Percentiles rank a stretch among this genome's conserved stretches.
Evolutionary conservation across 2,888 invertebrate species (phyloP).

Genomic region (Sarcophaga caerulescens): DNA sequence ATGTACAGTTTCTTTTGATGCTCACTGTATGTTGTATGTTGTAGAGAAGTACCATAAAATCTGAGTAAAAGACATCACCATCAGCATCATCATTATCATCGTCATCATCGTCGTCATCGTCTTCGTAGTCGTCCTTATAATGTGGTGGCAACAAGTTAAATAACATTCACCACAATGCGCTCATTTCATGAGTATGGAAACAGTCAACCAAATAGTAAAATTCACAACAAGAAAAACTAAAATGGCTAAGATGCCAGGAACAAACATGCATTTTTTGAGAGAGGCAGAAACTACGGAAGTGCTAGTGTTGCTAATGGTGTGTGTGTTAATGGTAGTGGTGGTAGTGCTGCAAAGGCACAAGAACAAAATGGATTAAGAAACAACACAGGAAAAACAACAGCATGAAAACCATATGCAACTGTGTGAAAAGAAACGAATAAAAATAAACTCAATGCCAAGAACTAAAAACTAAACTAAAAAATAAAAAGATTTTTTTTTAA

Average conservation of each 20-base stretch:
- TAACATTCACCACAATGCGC: slow-evolving; percentile 62
- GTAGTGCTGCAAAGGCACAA: not conserved
- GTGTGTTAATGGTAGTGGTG: not conserved
- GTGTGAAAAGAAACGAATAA: slow-evolving; percentile 10
- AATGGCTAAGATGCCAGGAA: slow-evolving; percentile 32
- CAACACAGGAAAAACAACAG: not conserved
- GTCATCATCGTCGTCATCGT: slow-evolving; percentile 18
- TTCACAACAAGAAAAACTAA: slow-evolving; percentile 33
- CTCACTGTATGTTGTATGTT: too few relatives aligned
- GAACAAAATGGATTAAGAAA: slow-evolving; percentile 20
- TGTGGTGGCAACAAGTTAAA: slow-evolving; percentile 68
- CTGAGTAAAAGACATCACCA: slow-evolving; percentile 49
- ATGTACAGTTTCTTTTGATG: too few relatives aligned
- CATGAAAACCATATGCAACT: slow-evolving; percentile 39
- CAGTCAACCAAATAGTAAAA: slow-evolving; percentile 31
- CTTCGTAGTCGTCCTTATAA: slow-evolving; percentile 4
- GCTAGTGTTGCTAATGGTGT: not conserved
- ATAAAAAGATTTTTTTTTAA: not conserved
- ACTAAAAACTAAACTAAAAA: not conserved
- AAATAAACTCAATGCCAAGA: slow-evolving; percentile 57
- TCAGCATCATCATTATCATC: not conserved
- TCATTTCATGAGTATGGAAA: slow-evolving; percentile 18
- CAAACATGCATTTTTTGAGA: not conserved
- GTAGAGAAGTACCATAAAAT: slow-evolving; percentile 41
- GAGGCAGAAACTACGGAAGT: not conserved